phyloP scores from a whole-genome alignment of 1,140 invertebrate genomes.

The Eubasilissa regina region DNA sequence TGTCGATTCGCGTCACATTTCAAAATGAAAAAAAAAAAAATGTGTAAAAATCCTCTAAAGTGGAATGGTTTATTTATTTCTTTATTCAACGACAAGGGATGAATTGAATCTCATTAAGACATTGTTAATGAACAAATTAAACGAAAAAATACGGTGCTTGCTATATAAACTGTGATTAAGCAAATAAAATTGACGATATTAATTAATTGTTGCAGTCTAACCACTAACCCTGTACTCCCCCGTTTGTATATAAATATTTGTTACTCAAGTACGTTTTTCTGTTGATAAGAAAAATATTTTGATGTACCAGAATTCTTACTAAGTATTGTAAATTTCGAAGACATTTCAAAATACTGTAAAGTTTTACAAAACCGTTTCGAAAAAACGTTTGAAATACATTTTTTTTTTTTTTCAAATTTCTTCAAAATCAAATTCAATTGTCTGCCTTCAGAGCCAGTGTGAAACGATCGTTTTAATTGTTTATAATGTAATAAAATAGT shows the following conservation, averaged over 20 bases:
- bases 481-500: too few species aligned
- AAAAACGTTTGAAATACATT: too few species aligned
- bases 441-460: too few species aligned
- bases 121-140: conserved; percentile 26
- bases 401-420: too few species aligned
- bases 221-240: conserved; percentile 12
- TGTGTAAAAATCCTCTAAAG: too few species aligned
- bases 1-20: too few species aligned
- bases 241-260: conserved; percentile 34
- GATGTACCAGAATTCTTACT: conserved; percentile 13
- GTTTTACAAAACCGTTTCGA: background rate
- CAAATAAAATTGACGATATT: conserved; percentile 40
- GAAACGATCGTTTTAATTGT: too few species aligned
- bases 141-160: conserved; percentile 42
- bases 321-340: background rate
- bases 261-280: conserved; percentile 8
- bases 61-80: too few species aligned
- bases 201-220: conserved; percentile 26
- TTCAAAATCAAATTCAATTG: too few species aligned
- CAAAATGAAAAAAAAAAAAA: too few species aligned
- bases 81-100: background rate
- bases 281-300: conserved; percentile 33
- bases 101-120: conserved; percentile 8
- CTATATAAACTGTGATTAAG: conserved; percentile 43
- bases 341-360: background rate